Evolutionary conservation across 2,888 invertebrate genomes (phyloP).

Genomic region (Pantelozetes paolii): DNA sequence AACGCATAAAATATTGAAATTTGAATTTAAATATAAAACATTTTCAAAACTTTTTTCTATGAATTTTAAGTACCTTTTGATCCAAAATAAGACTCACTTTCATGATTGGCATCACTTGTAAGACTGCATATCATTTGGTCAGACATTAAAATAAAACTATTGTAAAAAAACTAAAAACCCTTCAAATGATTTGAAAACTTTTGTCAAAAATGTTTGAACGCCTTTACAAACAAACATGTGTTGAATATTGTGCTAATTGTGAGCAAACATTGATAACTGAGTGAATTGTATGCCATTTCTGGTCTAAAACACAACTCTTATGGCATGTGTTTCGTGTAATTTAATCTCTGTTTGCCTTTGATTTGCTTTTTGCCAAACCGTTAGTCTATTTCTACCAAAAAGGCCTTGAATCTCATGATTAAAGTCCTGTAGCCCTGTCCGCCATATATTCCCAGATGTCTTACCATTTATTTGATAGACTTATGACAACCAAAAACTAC

Average conservation of each 20-base stretch:
- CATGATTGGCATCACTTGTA: not conserved
- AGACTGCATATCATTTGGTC: not conserved
- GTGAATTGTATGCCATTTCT: too few relatives aligned
- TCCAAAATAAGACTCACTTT: slow-evolving; percentile 1
- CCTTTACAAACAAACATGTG: not conserved
- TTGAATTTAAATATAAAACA: too few relatives aligned
- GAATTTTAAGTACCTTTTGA: too few relatives aligned
- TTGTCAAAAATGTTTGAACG: not conserved
- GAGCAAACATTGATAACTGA: too few relatives aligned
- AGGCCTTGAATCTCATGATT: not conserved
- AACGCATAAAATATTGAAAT: too few relatives aligned
- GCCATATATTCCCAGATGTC: not conserved
- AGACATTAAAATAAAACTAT: not conserved
- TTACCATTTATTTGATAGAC: not conserved
- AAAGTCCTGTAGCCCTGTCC: not conserved
- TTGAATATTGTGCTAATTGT: not conserved
- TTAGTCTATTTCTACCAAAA: not conserved
- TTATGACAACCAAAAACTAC: too few relatives aligned
- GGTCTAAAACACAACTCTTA: not conserved
- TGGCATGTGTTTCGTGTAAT: slow-evolving; percentile 29
- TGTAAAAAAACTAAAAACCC: not conserved
- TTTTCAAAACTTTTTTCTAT: too few relatives aligned
- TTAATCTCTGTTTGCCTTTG: not conserved
- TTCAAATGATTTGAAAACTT: not conserved
- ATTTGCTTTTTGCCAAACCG: slow-evolving; percentile 15